Evolutionary conservation across 64 coral and sea anemone genomes (phyloP), one percentile per base, ranked within the genome.

Genomic region (Acropora yongei): DNA sequence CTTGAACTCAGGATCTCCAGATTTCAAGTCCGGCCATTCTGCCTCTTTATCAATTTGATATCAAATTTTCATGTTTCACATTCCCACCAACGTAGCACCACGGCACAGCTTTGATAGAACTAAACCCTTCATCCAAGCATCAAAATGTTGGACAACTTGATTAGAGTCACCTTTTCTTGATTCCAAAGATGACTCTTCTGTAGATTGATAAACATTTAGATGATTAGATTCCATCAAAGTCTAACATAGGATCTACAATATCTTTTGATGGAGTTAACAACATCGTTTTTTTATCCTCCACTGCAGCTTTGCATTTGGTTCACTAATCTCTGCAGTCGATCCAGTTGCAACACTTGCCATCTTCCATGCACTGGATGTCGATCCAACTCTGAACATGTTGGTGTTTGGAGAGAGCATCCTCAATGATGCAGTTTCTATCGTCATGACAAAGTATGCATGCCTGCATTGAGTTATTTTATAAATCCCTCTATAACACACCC

Each of bases 321-420:
- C 94, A 16, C 89, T 99, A 44, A 99, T 99, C 69, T 99, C 97
- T 44, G 97, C 97, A 57, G 97, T 99, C 16, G 97, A 99, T 91
- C 97, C 97, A 75, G 94, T 99, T 6, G 97, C 97, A 6, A 99
- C 97, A 4, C 84, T 99, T 61, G 97, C 97, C 10, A 99, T 99
- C 43, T 99, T 99, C 51, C 97, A 99, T 96, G 94, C 94, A 2
- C 57, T 99, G 71, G 94, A 99, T 85, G 94, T 96, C 61, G 97
- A 99, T 83, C 97, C 97, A 79, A 99, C 97, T 13, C 86, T 99
- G 58, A 99, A 99, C 94, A 99, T 99, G 97, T 94, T 99, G 91
- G 97, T 99, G 20, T 99, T 99, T 91, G 97, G 97, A 11, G 97
- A 99, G 40, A 99, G 97, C 91, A 93, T 99, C 83, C 86, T 99